A percentile compares a stretch with the other conserved stretches of the same genome.
Conservation (phyloP, 2,888 invertebrate genomes). For the Morpho helenor region DNA sequence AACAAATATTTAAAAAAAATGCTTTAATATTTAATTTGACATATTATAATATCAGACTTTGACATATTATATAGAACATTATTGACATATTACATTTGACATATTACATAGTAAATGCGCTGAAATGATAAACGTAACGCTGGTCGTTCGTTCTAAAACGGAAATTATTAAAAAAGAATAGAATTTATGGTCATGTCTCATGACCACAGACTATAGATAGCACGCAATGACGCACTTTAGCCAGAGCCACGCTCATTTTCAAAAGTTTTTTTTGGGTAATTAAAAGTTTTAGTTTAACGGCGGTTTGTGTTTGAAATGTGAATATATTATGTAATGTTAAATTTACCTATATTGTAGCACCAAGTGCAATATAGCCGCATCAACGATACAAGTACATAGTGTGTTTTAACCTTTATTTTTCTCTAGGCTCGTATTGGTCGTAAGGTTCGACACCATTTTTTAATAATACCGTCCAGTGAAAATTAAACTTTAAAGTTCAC, state of each 20-base stretch:
- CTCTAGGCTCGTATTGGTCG: conserved; percentile 39
- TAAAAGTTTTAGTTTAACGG: conserved; percentile 40
- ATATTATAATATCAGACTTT: no score
- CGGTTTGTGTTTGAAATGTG: conserved; percentile 54
- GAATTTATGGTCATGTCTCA: no score
- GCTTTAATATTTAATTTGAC: no score
- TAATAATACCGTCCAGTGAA: conserved; percentile 75
- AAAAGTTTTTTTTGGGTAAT: conserved; percentile 27
- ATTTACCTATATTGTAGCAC: conserved; percentile 56
- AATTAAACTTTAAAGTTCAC: conserved; percentile 21
- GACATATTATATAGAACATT: no score
- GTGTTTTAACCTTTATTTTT: conserved; percentile 46
- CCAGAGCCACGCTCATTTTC: conserved; percentile 10
- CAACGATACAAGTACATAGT: conserved; percentile 52
- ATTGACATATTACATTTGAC: no score
- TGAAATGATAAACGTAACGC: no score
- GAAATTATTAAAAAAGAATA: no score
- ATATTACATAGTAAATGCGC: no score
- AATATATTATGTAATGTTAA: conserved; percentile 46
- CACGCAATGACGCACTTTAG: background rate
- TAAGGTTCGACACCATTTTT: conserved; percentile 51
- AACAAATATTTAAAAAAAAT: no score
- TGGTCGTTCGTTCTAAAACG: no score
- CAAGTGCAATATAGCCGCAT: conserved; percentile 67
- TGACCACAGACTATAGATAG: no score